A percentile compares a stretch with the other conserved stretches of the same genome.
phyloP scores from a whole-genome alignment of 2,113 vertebrate genomes.

The Arizona elegans region DNA sequence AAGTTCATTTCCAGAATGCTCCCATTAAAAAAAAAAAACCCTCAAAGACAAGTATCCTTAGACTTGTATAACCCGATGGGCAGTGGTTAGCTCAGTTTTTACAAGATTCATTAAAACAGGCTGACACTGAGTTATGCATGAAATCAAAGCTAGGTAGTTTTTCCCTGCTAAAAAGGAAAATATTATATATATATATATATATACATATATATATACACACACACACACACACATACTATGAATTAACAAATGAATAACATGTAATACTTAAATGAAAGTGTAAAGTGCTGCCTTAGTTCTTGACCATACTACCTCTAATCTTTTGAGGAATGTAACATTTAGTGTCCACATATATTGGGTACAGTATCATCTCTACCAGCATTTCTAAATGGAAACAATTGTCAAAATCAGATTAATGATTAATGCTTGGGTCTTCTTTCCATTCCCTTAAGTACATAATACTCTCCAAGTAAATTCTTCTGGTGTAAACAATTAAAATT shows the following conservation, averaged over 20 bases:
- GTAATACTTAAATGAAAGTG: background rate
- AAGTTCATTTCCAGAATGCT: background rate
- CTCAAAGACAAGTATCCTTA: background rate
- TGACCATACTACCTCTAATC: background rate
- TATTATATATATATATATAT: too few species aligned
- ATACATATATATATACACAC: too few species aligned
- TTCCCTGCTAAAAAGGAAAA: background rate
- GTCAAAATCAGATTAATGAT: background rate
- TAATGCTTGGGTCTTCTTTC: background rate
- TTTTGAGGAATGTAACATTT: background rate
- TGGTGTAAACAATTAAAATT: background rate
- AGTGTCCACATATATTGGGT: background rate
- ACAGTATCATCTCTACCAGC: background rate
- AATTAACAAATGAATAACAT: background rate
- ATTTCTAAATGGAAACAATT: background rate
- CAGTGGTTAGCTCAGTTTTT: background rate
- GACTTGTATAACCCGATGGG: background rate
- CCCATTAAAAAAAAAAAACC: background rate
- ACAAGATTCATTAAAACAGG: background rate
- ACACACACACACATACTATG: too few species aligned
- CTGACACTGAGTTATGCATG: background rate
- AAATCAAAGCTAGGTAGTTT: background rate
- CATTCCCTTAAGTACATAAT: background rate
- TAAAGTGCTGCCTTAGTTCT: slow-evolving; percentile 15
- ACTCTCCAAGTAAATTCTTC: background rate